These are phyloP conservation scores for Sebastes flavidus DNA, from an alignment of 2,797 vertebrate genomes.

Conservation along the genomic window DNA sequence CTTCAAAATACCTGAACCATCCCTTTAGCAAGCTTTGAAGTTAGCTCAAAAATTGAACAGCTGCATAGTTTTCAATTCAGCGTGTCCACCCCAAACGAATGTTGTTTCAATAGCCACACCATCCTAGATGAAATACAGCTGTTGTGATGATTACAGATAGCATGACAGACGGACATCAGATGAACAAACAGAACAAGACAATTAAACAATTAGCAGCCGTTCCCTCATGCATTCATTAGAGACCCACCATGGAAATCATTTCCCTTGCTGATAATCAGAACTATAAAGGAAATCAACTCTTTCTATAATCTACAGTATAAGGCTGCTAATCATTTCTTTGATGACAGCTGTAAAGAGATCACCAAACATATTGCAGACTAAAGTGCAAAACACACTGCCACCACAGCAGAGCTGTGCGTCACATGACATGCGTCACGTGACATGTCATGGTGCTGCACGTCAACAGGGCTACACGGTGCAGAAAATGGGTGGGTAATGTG, in stretches of 20 bases:
- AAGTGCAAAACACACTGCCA: conserved; percentile 67
- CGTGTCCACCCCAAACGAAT: conserved; percentile 57
- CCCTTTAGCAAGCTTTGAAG: neutral
- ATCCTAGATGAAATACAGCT: conserved; percentile 73
- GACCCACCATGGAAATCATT: conserved; percentile 4
- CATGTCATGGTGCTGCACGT: neutral
- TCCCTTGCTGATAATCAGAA: conserved; percentile 19
- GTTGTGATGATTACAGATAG: conserved; percentile 59
- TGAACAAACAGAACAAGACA: conserved; percentile 64
- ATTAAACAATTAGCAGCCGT: conserved; percentile 93
- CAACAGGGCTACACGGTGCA: neutral
- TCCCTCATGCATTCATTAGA: conserved; percentile 38
- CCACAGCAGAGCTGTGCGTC: conserved; percentile 50
- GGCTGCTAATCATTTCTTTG: conserved; percentile 77
- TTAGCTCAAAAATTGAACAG: neutral
- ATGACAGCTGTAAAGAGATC: conserved; percentile 49
- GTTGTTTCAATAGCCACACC: conserved; percentile 50
- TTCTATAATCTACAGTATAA: neutral
- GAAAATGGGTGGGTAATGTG: neutral
- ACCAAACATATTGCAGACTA: conserved; percentile 40
- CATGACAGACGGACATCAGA: conserved; percentile 62
- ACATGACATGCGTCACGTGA: conserved; percentile 27
- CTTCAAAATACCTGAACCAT: neutral
- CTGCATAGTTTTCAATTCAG: conserved; percentile 7
- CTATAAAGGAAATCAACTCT: neutral